Evolutionary conservation across 1,140 invertebrate species (phyloP).

Genomic region (Paralvinella palmiformis): DNA sequence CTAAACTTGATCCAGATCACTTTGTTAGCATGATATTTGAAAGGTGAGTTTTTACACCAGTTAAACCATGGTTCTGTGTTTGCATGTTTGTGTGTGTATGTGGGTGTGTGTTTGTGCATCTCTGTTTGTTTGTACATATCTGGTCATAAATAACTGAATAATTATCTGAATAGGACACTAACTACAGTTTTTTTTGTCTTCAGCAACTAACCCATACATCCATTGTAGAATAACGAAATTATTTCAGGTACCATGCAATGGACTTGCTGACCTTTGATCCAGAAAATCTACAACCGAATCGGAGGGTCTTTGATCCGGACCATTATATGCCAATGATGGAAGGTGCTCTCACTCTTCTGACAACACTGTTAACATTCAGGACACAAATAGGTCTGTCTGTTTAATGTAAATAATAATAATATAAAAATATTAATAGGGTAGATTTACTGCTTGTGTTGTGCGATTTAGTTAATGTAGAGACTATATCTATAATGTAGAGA

Average conservation of each 20-base stretch:
- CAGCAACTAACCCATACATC: no score
- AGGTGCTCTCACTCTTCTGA: constrained; percentile 82
- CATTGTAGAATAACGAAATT: constrained; percentile 14
- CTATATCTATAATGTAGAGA: no score
- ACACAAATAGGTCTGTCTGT: constrained; percentile 58
- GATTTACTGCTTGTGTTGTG: no score
- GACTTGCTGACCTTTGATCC: constrained; percentile 78
- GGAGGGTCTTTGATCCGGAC: constrained; percentile 18
- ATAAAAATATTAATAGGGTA: no score
- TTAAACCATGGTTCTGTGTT: background rate
- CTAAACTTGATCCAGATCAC: constrained; percentile 73
- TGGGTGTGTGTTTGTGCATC: no score
- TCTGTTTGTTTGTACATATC: no score
- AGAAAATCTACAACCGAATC: constrained; percentile 36
- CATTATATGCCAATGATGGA: constrained; percentile 79
- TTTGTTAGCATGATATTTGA: constrained; percentile 83
- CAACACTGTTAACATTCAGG: constrained; percentile 80
- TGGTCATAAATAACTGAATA: no score
- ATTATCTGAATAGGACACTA: no score
- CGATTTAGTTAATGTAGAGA: no score
- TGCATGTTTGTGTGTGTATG: no score
- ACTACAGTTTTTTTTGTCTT: no score
- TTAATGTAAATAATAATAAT: no score
- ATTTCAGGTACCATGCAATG: constrained; percentile 44
- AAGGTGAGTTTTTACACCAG: constrained; percentile 58